Evolutionary conservation across 1,140 invertebrate genomes (phyloP), one percentile per base, ranked within the genome.

Genomic region (Heterodera carotae): DNA sequence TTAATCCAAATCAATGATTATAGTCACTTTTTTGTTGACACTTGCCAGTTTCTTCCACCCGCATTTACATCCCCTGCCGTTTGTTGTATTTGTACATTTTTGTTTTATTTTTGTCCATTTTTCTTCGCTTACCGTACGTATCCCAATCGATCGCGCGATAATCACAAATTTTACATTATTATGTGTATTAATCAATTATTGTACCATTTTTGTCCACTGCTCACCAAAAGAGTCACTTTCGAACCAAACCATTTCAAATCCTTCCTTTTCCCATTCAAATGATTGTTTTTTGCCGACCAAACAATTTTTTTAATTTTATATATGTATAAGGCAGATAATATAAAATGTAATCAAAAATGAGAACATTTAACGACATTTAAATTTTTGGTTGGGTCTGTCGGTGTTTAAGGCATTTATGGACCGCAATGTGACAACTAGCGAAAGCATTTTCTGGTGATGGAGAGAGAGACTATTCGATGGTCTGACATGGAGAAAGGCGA

Each of bases 301-400:
- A n/a, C n/a, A n/a, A n/a, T n/a, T n/a, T n/a, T n/a, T n/a, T n/a
- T n/a, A n/a, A 7, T 27, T 33, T 69, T 33, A 15, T 34, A 12
- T 69, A 69, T n/a, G n/a, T n/a, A n/a, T n/a, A 69, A 69, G 29
- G 29, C 25, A 69, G 48, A 69, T 27, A 34, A 12, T 29, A 69
- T 10, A 34, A 56, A 22, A 56, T 56, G 48, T 56, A 18, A 56
- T 18, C 12, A 56, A 2, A 1, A 56, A 56, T 56, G 22, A 22
- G 8, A 12, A 53, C 15, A 56, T 56, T 56, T 2, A 56, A 56
- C 48, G 48, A 22, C 48, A 2, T 1, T 22, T 56, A 56, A 56
- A 56, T 22, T 56, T 56, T 2, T 0, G 48, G 12, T 53, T 15
- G 1, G 5, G 0, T 15, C 22, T 56, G 1, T 56, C 48, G 22